Percentiles rank a stretch among this genome's conserved stretches.
These are phyloP conservation scores for Ophion slaviceki DNA, from an alignment of 2,888 invertebrate species.

Conservation along the genomic window DNA sequence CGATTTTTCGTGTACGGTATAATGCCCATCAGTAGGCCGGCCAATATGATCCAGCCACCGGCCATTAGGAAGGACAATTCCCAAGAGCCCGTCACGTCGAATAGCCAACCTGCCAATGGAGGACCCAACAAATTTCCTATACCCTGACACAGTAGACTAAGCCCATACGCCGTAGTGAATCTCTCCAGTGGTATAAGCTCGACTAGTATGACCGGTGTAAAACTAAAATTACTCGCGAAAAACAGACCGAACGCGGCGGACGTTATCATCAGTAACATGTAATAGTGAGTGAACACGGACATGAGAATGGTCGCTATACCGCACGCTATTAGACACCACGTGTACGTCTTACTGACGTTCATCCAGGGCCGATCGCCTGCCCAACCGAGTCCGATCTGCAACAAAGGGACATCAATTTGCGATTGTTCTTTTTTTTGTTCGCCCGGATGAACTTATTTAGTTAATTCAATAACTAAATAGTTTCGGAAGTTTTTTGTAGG, in stretches of 20 bases:
- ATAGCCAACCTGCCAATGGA: conserved; percentile 92
- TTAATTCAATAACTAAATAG: too few species aligned
- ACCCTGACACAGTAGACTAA: conserved; percentile 95
- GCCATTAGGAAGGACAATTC: conserved; percentile 92
- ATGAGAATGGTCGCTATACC: conserved; percentile 87
- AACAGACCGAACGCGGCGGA: conserved; percentile 93
- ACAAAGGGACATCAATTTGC: not conserved
- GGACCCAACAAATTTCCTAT: conserved; percentile 96
- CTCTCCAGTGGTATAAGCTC: conserved; percentile 95
- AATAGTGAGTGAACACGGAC: conserved; percentile 85
- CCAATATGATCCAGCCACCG: conserved; percentile 92
- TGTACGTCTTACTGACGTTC: conserved; percentile 93
- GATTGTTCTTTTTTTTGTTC: not conserved
- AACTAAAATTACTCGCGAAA: conserved; percentile 95
- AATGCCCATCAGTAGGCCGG: conserved; percentile 88
- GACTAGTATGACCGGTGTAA: conserved; percentile 95
- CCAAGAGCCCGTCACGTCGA: conserved; percentile 89
- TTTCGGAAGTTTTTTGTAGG: too few species aligned
- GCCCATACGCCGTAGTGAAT: conserved; percentile 96
- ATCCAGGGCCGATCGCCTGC: conserved; percentile 94
- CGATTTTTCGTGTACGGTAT: conserved; percentile 89
- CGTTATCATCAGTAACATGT: conserved; percentile 84
- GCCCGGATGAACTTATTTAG: not conserved
- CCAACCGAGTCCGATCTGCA: conserved; percentile 92
- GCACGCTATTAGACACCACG: conserved; percentile 89